Base-by-base conservation (phyloP, 2,888 invertebrate genomes). In the Catocala sponsa region DNA sequence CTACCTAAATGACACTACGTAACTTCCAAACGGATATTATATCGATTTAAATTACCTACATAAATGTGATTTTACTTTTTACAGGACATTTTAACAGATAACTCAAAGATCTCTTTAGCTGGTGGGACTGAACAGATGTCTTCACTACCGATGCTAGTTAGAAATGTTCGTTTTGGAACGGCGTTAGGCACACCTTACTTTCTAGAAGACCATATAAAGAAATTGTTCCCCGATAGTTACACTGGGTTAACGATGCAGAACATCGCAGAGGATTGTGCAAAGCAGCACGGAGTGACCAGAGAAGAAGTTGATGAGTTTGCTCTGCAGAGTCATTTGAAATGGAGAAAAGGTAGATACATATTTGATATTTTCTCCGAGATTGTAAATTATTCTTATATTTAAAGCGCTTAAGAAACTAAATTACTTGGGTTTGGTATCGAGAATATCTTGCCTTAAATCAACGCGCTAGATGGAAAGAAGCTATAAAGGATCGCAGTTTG, bases 121-220 rank as follows among this genome's bases (percentile, higher is more conserved):
- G 99, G 99, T 44, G 99, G 99, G 0, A 96, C 97, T 41, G 99
- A 99, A 80, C 97, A 97, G 82, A 99, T 99, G 99, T 98, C 98
- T 4, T 96, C 98, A 79, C 90, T 97, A 6, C 99, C 99, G 0
- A 97, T 97, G 85, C 95, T 97, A 25, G 97, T 97, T 0, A 95
- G 99, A 60, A 97, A 97, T 80, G 94, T 97, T n/a, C 96, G 99
- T 43, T 99, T 98, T 88, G 99, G 99, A 5, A 97, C 98, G 6
- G 94, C 96, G 0, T 93, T 99, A 1, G 99, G 99, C 0, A 90
- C 92, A 13, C 96, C 96, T 54, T 95, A 96, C 60, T 91, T 95
- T 79, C 88, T 99, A 44, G 99, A 99, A 91, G 99, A 99, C 87
- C 85, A 89, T 33, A 85, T 92, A 12, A 87, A 87, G 57, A 83